A percentile compares a stretch with the other conserved stretches of the same genome.
Conservation (phyloP, 1,140 invertebrate genomes). For the Drosophila fuyamai region DNA sequence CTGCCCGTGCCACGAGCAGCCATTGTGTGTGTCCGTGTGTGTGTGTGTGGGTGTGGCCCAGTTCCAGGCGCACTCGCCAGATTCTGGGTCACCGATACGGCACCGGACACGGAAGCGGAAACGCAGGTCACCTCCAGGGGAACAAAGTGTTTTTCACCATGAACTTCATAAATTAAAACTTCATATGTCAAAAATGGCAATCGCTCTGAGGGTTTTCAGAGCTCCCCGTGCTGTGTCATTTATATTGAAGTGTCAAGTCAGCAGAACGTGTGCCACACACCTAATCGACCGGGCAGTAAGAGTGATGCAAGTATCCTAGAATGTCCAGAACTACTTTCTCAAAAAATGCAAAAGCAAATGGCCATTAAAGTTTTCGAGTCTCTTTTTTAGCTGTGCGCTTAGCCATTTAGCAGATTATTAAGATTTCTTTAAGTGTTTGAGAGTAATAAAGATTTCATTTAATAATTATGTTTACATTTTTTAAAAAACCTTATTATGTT, state of each 20-base stretch:
- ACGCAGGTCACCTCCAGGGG: constrained; percentile 34
- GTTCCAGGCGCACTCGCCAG: constrained; percentile 61
- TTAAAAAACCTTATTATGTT: too few relatives aligned
- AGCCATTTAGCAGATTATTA: too few relatives aligned
- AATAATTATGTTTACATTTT: too few relatives aligned
- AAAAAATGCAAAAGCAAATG: too few relatives aligned
- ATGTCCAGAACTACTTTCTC: too few relatives aligned
- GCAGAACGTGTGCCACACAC: constrained; percentile 47
- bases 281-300: background rate
- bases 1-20: constrained; percentile 37
- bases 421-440: too few relatives aligned
- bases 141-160: constrained; percentile 34
- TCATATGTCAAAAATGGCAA: constrained; percentile 68
- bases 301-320: too few relatives aligned
- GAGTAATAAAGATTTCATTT: too few relatives aligned
- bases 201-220: background rate
- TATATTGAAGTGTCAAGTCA: constrained; percentile 73
- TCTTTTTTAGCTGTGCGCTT: too few relatives aligned
- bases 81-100: constrained; percentile 67
- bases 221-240: constrained; percentile 47
- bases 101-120: constrained; percentile 40
- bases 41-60: constrained; percentile 41
- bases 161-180: constrained; percentile 79
- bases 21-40: constrained; percentile 21
- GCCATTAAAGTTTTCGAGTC: too few relatives aligned